Conservation (phyloP, 2,888 invertebrate species). For the Agonum fuliginosum region DNA sequence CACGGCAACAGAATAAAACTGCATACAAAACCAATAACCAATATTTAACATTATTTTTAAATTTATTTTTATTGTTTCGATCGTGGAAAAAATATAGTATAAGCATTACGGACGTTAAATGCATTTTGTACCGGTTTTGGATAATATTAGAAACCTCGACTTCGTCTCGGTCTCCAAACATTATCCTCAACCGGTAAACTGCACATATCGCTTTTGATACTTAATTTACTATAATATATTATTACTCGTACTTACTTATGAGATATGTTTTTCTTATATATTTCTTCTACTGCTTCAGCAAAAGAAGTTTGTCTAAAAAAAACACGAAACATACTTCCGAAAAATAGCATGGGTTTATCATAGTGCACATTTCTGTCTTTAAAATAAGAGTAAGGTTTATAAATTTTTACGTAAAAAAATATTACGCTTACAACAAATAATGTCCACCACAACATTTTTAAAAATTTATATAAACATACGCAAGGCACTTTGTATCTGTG, state of each 20-base stretch:
- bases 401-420: slow-evolving; percentile 17
- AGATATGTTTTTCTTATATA: background rate
- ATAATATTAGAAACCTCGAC: too few relatives aligned
- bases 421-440: background rate
- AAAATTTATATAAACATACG: too few relatives aligned
- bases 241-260: slow-evolving; percentile 11
- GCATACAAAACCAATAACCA: too few relatives aligned
- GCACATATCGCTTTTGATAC: too few relatives aligned
- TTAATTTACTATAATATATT: too few relatives aligned
- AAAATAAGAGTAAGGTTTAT: slow-evolving; percentile 27
- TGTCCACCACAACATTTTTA: slow-evolving; percentile 36
- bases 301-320: slow-evolving; percentile 14
- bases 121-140: too few relatives aligned
- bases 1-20: too few relatives aligned
- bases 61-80: too few relatives aligned
- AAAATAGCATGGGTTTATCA: slow-evolving; percentile 10
- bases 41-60: background rate
- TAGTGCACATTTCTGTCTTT: slow-evolving; percentile 24
- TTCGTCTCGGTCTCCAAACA: too few relatives aligned
- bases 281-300: slow-evolving; percentile 11
- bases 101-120: too few relatives aligned
- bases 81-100: too few relatives aligned
- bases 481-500: background rate
- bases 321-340: slow-evolving; percentile 31
- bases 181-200: too few relatives aligned